Evolutionary conservation across 2,888 invertebrate species (phyloP).

Genomic region (Phortica okadai): DNA sequence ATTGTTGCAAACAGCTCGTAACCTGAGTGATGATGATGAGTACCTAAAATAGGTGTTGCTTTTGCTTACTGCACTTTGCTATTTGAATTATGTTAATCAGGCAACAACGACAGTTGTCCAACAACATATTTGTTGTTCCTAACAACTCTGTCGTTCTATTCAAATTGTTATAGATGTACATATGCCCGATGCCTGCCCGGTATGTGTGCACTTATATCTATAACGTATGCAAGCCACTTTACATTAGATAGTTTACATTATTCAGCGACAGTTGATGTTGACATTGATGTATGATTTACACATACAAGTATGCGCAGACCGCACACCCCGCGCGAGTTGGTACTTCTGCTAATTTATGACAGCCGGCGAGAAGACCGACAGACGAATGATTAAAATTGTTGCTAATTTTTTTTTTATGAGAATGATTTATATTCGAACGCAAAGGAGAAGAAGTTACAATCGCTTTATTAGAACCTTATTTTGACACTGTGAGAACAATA

Average conservation of each 20-base stretch:
- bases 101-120: slow-evolving; percentile 18
- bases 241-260: slow-evolving; percentile 22
- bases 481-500: neutral
- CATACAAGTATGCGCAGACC: neutral
- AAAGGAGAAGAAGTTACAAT: neutral
- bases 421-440: neutral
- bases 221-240: neutral
- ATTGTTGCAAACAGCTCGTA: neutral
- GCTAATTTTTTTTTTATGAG: too few relatives aligned
- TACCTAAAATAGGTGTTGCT: slow-evolving; percentile 22
- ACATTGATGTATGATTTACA: slow-evolving; percentile 28
- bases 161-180: neutral
- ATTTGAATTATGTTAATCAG: slow-evolving; percentile 30
- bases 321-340: neutral
- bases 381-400: neutral
- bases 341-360: neutral
- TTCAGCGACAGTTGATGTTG: slow-evolving; percentile 33
- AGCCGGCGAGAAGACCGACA: neutral
- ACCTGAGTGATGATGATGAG: neutral
- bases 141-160: neutral
- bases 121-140: slow-evolving; percentile 24
- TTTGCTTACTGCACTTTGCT: neutral
- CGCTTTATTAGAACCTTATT: neutral
- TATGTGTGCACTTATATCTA: slow-evolving; percentile 16
- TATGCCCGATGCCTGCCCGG: neutral